Conservation (phyloP, 2,888 invertebrate species). For the Andricus quercusramuli region DNA sequence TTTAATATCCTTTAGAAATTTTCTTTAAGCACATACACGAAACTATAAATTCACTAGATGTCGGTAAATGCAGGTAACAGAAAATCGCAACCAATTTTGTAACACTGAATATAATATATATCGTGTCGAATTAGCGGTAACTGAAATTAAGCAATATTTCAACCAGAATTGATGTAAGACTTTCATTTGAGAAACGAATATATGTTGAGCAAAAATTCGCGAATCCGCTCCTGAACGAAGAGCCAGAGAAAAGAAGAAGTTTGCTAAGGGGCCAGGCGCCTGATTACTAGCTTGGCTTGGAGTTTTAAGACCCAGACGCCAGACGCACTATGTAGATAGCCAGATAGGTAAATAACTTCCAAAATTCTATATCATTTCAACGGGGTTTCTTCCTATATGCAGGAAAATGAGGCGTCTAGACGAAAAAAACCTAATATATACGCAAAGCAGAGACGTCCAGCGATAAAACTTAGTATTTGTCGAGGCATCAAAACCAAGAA, state of each 20-base stretch:
- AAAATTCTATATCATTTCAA: constrained; percentile 67
- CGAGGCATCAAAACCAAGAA: constrained; percentile 11
- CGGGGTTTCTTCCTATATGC: constrained; percentile 57
- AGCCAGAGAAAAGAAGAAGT: constrained; percentile 43
- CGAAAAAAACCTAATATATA: constrained; percentile 19
- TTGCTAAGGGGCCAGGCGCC: constrained; percentile 63
- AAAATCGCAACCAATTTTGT: no score
- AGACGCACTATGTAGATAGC: constrained; percentile 57
- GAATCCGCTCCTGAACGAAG: constrained; percentile 19
- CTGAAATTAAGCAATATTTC: no score
- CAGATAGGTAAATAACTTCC: constrained; percentile 65
- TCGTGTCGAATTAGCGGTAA: no score
- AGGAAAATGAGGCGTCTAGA: constrained; percentile 63
- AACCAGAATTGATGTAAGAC: not conserved
- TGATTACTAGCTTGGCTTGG: constrained; percentile 65
- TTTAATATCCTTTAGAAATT: no score
- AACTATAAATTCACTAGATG: no score
- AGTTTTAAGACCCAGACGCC: constrained; percentile 55
- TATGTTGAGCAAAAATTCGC: not conserved
- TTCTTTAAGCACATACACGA: no score
- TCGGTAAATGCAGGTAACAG: no score
- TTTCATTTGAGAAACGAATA: not conserved
- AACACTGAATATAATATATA: no score
- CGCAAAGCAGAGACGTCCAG: not conserved
- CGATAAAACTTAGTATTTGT: constrained; percentile 18